Conservation (phyloP, 2,113 vertebrate species). For the Tachuris rubrigastra region DNA sequence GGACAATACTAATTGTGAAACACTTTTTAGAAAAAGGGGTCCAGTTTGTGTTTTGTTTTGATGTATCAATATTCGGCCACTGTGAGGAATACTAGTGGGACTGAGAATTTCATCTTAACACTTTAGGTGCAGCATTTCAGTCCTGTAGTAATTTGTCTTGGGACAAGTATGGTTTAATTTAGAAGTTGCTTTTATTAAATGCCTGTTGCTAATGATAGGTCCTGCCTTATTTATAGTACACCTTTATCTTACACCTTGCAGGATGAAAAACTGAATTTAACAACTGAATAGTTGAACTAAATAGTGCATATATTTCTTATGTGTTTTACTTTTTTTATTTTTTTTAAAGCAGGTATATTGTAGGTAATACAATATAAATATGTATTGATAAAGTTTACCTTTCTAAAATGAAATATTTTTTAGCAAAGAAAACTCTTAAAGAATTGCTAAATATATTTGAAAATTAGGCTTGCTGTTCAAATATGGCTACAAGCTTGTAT, state of each 20-base stretch:
- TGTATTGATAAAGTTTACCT: neutral
- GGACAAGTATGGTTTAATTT: neutral
- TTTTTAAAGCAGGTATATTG: accelerated
- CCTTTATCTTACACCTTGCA: neutral
- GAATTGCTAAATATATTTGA: neutral
- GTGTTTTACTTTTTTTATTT: neutral
- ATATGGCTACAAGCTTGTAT: neutral
- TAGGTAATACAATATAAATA: neutral
- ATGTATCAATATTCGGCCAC: neutral
- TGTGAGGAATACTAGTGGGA: neutral
- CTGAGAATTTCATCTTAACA: neutral
- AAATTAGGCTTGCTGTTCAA: neutral
- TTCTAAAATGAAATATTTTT: neutral
- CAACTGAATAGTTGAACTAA: neutral
- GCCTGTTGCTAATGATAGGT: neutral
- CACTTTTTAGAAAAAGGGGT: neutral
- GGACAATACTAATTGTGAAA: neutral
- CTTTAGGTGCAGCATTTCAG: neutral
- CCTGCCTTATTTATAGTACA: neutral
- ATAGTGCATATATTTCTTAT: neutral
- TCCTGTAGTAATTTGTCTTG: neutral
- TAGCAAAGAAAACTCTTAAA: neutral
- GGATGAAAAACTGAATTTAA: neutral
- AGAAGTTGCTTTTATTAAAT: neutral
- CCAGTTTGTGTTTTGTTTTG: neutral